A percentile compares a stretch with the other conserved stretches of the same genome.
phyloP scores from a whole-genome alignment of 2,797 vertebrate species.

The Myotis pilosus region DNA sequence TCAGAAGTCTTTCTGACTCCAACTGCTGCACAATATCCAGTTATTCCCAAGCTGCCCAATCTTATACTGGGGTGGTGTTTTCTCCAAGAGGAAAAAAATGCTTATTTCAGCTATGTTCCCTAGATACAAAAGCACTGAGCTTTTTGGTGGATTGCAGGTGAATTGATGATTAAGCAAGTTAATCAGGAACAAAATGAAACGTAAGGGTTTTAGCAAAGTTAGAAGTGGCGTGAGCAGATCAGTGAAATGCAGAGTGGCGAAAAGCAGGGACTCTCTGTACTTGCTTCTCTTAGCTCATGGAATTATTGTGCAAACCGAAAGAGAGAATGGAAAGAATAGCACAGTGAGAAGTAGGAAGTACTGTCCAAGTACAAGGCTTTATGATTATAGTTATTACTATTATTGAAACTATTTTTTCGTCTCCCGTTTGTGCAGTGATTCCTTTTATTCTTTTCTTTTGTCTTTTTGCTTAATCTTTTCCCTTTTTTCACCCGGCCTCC shows the following conservation, averaged over 20 bases:
- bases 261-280: not conserved
- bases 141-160: not conserved
- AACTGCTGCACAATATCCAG: too few species aligned
- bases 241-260: not conserved
- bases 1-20: not conserved
- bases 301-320: not conserved
- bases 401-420: slow-evolving; percentile 4
- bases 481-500: too few species aligned
- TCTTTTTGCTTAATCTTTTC: not conserved
- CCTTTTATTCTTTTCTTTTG: not conserved
- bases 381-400: not conserved
- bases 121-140: not conserved
- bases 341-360: not conserved
- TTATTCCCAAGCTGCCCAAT: too few species aligned
- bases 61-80: not conserved
- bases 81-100: slow-evolving; percentile 25
- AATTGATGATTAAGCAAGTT: slow-evolving; percentile 51
- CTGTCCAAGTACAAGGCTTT: not conserved
- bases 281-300: not conserved
- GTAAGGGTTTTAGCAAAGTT: slow-evolving; percentile 45
- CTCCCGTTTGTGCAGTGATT: not conserved
- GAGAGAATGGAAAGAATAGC: not conserved
- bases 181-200: slow-evolving; percentile 24
- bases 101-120: slow-evolving; percentile 39
- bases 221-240: not conserved